These are phyloP conservation scores for Lacerta agilis DNA, from an alignment of 2,797 vertebrate genomes.

Conservation along the genomic window DNA sequence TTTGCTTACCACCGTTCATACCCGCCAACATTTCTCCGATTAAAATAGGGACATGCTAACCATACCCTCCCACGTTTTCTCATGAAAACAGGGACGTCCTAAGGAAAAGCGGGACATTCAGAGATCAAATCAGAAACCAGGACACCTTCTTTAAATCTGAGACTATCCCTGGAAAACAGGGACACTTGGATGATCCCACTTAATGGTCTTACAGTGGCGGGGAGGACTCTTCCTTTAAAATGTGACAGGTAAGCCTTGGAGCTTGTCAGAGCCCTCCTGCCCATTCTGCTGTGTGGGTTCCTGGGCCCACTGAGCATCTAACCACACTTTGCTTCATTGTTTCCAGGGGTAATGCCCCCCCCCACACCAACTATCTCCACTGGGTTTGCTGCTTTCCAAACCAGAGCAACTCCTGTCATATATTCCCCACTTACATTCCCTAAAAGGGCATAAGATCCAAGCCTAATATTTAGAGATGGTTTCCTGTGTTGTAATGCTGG, in stretches of 20 bases:
- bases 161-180: too few species aligned
- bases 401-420: background rate
- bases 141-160: too few species aligned
- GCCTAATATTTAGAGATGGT: slow-evolving; percentile 10
- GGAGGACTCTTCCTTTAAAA: too few species aligned
- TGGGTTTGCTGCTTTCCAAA: background rate
- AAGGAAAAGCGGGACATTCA: too few species aligned
- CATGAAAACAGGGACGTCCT: too few species aligned
- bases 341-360: background rate
- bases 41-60: too few species aligned
- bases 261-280: background rate
- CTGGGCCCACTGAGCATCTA: background rate
- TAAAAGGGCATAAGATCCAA: slow-evolving; percentile 20
- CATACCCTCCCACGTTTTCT: too few species aligned
- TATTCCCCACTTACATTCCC: slow-evolving; percentile 25
- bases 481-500: slow-evolving; percentile 15
- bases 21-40: too few species aligned
- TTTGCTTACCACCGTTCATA: too few species aligned
- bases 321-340: background rate
- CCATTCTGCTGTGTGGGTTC: background rate
- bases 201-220: too few species aligned
- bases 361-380: background rate
- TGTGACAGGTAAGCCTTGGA: background rate
- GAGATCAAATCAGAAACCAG: too few species aligned
- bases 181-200: too few species aligned